phyloP scores from a whole-genome alignment of 2,888 invertebrate species.

The Nemotelus nigrinus region DNA sequence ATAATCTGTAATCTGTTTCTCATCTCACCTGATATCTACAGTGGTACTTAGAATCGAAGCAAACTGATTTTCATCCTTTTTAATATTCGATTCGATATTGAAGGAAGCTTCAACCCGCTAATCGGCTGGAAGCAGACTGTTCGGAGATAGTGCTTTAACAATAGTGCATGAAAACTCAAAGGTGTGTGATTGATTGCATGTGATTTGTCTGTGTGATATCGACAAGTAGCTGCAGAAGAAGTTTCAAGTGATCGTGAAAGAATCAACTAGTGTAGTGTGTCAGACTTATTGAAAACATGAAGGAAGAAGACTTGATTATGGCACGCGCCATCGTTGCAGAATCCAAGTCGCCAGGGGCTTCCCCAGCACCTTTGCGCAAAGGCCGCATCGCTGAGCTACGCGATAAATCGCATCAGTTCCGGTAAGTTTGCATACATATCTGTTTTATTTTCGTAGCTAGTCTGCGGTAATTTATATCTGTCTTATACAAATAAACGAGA shows the following conservation, averaged over 20 bases:
- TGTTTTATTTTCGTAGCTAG: not conserved
- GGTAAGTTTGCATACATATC: constrained; percentile 65
- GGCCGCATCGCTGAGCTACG: constrained; percentile 71
- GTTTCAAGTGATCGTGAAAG: not conserved
- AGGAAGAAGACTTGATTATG: constrained; percentile 77
- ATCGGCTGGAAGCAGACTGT: no score
- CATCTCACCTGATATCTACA: no score
- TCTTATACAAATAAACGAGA: not conserved
- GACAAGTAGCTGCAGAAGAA: not conserved
- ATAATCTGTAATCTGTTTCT: no score
- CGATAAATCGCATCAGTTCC: constrained; percentile 76
- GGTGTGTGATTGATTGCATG: not conserved
- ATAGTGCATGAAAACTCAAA: no score
- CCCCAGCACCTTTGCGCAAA: constrained; percentile 72
- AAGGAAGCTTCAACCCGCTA: no score
- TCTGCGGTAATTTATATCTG: not conserved
- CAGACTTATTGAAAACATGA: constrained; percentile 65
- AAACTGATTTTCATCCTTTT: no score
- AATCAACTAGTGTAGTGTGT: not conserved
- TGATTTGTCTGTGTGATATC: not conserved
- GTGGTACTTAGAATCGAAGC: no score
- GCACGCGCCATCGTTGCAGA: constrained; percentile 77
- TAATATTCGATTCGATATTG: no score
- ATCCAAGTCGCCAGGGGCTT: constrained; percentile 70
- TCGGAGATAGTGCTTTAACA: no score